Evolutionary conservation across 2,113 vertebrate genomes (phyloP), one percentile per base, ranked within the genome.

Genomic region (Channa argus): DNA sequence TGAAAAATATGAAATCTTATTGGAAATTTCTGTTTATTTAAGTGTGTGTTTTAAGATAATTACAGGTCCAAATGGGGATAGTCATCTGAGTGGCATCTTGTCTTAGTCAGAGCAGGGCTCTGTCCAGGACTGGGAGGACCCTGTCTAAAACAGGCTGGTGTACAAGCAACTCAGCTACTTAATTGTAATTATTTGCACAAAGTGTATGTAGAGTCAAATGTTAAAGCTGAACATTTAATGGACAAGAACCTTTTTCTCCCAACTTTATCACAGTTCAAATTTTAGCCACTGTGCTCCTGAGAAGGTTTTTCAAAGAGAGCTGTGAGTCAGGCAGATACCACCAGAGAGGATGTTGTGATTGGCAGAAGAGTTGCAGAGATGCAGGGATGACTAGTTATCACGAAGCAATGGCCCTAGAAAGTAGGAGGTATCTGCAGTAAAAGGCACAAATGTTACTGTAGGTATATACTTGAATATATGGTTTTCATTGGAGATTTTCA

Each of bases 181-280:
- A 45, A 8, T 45, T 68, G 49, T 44, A 7, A 11, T 63, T 39
- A 13, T 60, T 71, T 65, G n/a, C 24, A 34, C 45, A 59, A 62
- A 67, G 41, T 63, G 47, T 55, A 66, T 68, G 41, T n/a, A 41
- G 58, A 75, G 58, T 44, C 8, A 6, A 71, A 60, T 36, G 6
- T 45, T 11, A 33, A 43, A 52, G 67, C 56, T 77, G 45, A 83
- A 73, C 73, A 79, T 83, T 86, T 83, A 51, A 65, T 77, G 37
- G 59, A 8, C 43, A 53, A 47, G 74, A 59, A 64, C 63, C 45
- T 59, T 60, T 75, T 14, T 41, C 46, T 47, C 46, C 68, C 46
- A 34, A 51, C 62, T 73, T 72, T 76, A 79, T 49, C 15, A 54
- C 53, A 47, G 62, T 41, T 56, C 66, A 58, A 71, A 63, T n/a